Evolutionary conservation across 2,797 vertebrate genomes (phyloP), one percentile per base, ranked within the genome.

Genomic region (Trematomus bernacchii): DNA sequence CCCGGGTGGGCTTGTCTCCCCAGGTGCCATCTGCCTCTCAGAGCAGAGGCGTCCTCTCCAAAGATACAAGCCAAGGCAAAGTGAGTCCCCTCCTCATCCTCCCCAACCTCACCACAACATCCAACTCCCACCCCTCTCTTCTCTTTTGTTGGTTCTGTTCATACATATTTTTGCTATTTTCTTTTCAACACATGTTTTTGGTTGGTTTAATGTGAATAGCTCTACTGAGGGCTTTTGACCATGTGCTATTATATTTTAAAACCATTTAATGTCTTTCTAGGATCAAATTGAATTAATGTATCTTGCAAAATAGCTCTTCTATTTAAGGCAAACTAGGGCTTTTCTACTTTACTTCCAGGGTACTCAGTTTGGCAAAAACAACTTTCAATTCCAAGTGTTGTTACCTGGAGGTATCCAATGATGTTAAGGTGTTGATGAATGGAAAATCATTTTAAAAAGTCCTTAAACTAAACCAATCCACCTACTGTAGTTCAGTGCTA

Each of bases 61-160:
- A 93, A 94, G 94, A 95, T 43, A 90, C 78, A 57, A 94, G 90
- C 93, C 93, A 91, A 92, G 86, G 84, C 89, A 95, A 95, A 95
- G 94, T 96, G 94, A 96, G 95, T 96, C 82, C 89, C 87, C 82
- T 60, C 78, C 66, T 71, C 88, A 85, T 65, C 81, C 52, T 71
- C 59, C 59, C 48, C 75, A 51, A 61, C 87, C 55, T 18, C 57
- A 48, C 65, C 48, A 64, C 58, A 46, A 47, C 10, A 62, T 51
- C 59, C 10, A 37, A 40, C 54, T 70, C 58, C 76, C 12, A 47
- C 23, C 58, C 21, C 12, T 42, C 19, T n/a, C 8, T 47, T 18
- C 0, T 66, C 52, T 55, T 0, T 18, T 11, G 15, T 33, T 16
- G 30, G 15, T 43, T 48, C 40, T 71, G 8, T 55, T 61, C 59